Evolutionary conservation across 2,797 vertebrate species (phyloP), one percentile per base, ranked within the genome.

Genomic region (Chaetophractus vellerosus): DNA sequence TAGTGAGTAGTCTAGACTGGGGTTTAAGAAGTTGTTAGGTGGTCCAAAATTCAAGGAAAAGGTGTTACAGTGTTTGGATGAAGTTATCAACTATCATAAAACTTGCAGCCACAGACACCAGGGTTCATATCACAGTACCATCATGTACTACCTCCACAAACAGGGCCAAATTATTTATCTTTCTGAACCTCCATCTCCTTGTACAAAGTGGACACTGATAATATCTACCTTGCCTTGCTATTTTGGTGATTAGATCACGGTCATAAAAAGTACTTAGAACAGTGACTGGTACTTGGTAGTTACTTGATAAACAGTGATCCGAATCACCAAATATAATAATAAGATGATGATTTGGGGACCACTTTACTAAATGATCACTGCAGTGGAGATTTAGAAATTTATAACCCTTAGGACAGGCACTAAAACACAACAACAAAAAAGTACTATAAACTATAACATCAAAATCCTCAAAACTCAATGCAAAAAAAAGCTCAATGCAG

Each of bases 41-140:
- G 41, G 78, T 61, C 57, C 23, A 80, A 89, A 94, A 74, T 68
- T 80, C 82, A 85, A 91, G 52, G 21, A 88, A 75, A 80, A 68
- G 19, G 14, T 50, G 24, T 57, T 82, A 63, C 1, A 10, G 23
- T 45, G 38, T 31, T 63, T 63, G 50, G 19, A 63, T 50, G 15
- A 71, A 88, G 26, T 84, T 45, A 82, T 33, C 31, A 69, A 85
- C 66, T 61, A 86, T 7, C 33, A 81, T 0, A 18, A 41, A 48
- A 48, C 15, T 16, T 78, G 21, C 6, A 85, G 74, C 75, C 48
- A 84, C n/a, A 89, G 33, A 72, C 18, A 33, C 33, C 23, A 64
- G 48, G 50, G 33, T 74, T 93, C 69, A 86, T 66, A 72, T 36
- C 75, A 72, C 12, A 41, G 45, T 38, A n/a, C 1, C 2, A 6